Base-by-base conservation (phyloP, 64 coral and sea anemone species). In the Orbicella faveolata region DNA sequence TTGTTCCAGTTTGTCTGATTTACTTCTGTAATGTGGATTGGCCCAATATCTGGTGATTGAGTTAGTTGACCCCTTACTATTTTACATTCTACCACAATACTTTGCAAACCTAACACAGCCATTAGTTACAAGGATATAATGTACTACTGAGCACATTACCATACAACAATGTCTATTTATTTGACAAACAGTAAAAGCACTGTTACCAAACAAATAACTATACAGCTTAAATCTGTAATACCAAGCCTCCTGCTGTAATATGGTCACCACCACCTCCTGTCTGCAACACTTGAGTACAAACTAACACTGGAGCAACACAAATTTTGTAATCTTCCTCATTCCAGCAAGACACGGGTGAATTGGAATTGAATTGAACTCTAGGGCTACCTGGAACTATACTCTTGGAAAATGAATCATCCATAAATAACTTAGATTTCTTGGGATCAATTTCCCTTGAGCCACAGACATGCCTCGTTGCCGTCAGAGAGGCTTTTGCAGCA, bases 351-450 rank as follows among this genome's bases (percentile, higher is more conserved):
- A 98, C 96, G 51, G 96, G 96, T 53, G 52, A 79, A 57, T 87
- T 84, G 9, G 93, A 78, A 92, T 94, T 94, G 55, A 98, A 94
- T 36, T 90, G 78, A 74, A 98, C 55, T 75, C 89, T 87, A 14
- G 91, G 68, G 88, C 96, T 98, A 33, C 83, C 77, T 77, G 89
- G 82, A 63, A 84, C 41, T 41, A 90, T 16, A 89, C 93, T 98
- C 23, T 89, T 63, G 2, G 96, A 98, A 66, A 98, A 98, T 35
- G 96, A 98, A 75, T 92, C 93, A 89, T 98, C 96, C 96, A 98
- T 98, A 36, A 98, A 94, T 61, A 98, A 69, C 57, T 89, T 98
- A 26, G 95, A 94, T 78, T 98, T 98, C 2, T 90, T 78, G 53
- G 89, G 90, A 36, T 98, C 83, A 68, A 98, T 98, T 63, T 44